Base-by-base conservation (phyloP, 2,888 invertebrate species). In the Microctonus brassicae region DNA sequence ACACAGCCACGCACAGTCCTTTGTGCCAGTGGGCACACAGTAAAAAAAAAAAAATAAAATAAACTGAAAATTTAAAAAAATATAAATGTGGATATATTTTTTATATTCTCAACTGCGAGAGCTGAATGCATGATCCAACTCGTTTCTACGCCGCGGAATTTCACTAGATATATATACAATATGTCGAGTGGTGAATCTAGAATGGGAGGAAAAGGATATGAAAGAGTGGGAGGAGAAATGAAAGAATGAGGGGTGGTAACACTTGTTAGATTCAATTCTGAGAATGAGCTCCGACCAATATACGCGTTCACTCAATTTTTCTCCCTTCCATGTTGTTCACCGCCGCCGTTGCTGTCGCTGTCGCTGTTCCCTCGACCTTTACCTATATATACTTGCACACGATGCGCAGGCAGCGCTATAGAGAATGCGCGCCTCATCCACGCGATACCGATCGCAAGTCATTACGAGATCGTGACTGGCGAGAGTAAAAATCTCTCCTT, bases 221-320 rank as follows among this genome's bases (percentile, higher is more conserved):
- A 17, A 69, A 39, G 3, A 39, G 39, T 13, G 39, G 39, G 39
- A n/a, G 69, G 63, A 60, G 70, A 67, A 68, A 70, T 39, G 39
- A 11, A n/a, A 39, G 13, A 24, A 7, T 26, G 33, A n/a, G 79
- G 82, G 81, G 80, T 82, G 81, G 83, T 81, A 83, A 83, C 84
- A 84, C 83, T 84, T 84, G 84, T 84, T 83, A 82, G 84, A 84
- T 84, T 84, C 83, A 83, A 83, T 84, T 83, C 83, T 76, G 74
- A 77, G 84, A 84, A 84, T 78, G 78, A 79, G 80, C 78, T 79
- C 72, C 76, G 74, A 61, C 67, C 63, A 58, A 39, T 69, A 63
- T 66, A 76, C 77, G 77, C 77, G 78, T 73, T 79, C 69, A 77
- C 80, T 82, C 80, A 81, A 84, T 84, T 84, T 83, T 82, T 82